Evolutionary conservation across 1,140 invertebrate species (phyloP).

Genomic region (Doryteuthis pealeii): DNA sequence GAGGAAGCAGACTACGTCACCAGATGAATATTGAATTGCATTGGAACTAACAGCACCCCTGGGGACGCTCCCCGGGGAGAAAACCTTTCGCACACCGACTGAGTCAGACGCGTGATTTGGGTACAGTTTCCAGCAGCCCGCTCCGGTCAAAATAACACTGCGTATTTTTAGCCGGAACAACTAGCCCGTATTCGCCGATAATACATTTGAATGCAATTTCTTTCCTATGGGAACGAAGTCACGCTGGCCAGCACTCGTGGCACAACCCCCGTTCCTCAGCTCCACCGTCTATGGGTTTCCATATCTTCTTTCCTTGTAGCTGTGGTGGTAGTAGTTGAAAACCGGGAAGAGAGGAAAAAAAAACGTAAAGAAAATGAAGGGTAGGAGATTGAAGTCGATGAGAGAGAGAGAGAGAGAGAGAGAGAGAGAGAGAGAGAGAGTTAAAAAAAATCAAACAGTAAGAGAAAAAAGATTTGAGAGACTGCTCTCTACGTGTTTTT

Average conservation of each 20-base stretch:
- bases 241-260: conserved; percentile 5
- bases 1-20: conserved; percentile 36
- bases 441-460: too few species aligned
- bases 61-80: conserved; percentile 35
- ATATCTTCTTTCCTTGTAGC: neutral
- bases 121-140: conserved; percentile 26
- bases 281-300: neutral
- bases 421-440: too few species aligned
- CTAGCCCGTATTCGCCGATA: conserved; percentile 1
- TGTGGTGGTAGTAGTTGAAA: neutral
- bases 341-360: conserved; percentile 28
- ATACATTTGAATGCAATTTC: conserved; percentile 1
- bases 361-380: neutral
- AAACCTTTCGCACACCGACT: conserved; percentile 32
- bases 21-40: conserved; percentile 51
- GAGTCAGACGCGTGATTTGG: conserved; percentile 32
- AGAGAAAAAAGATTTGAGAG: too few species aligned
- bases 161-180: conserved; percentile 5
- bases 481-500: too few species aligned
- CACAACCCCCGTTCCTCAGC: neutral
- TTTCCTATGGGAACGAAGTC: conserved; percentile 9
- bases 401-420: neutral
- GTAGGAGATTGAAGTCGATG: neutral
- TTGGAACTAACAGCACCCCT: conserved; percentile 44
- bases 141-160: conserved; percentile 12